Evolutionary conservation across 2,888 invertebrate genomes (phyloP).

Genomic region (Drosophila parthenogenetica): DNA sequence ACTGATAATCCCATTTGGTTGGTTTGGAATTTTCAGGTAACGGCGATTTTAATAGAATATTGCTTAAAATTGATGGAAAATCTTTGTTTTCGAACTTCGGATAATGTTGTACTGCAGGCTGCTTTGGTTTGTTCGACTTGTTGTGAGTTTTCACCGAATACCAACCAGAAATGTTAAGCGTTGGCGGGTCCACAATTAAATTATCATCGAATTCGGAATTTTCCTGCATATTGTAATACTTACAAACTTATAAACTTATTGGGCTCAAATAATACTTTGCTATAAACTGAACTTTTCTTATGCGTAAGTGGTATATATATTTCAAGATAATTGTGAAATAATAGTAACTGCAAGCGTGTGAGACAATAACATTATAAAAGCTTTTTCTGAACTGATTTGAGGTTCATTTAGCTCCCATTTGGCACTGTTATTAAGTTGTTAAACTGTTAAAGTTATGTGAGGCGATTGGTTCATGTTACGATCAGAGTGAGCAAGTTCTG

Average conservation of each 20-base stretch:
- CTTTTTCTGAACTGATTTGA: neutral
- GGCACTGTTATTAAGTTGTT: neutral
- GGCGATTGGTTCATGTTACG: neutral
- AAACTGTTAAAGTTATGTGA: neutral
- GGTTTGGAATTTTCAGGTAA: neutral
- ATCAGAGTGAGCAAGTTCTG: too few relatives aligned
- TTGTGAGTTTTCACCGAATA: neutral
- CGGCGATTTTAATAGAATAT: neutral
- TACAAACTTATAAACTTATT: neutral
- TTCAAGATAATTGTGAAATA: neutral
- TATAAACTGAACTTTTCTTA: neutral
- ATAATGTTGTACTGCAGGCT: too few relatives aligned
- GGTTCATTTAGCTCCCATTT: neutral
- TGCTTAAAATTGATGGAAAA: neutral
- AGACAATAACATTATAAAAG: neutral
- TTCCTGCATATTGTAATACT: neutral
- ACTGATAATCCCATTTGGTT: neutral
- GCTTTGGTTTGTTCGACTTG: too few relatives aligned
- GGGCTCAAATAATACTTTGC: neutral
- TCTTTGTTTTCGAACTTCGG: neutral
- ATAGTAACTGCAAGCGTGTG: neutral
- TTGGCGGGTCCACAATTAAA: neutral
- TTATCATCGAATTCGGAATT: neutral
- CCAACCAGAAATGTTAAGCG: neutral
- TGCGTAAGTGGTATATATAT: neutral